Conservation (phyloP, 2,797 vertebrate genomes). For the Oryzias sinensis region DNA sequence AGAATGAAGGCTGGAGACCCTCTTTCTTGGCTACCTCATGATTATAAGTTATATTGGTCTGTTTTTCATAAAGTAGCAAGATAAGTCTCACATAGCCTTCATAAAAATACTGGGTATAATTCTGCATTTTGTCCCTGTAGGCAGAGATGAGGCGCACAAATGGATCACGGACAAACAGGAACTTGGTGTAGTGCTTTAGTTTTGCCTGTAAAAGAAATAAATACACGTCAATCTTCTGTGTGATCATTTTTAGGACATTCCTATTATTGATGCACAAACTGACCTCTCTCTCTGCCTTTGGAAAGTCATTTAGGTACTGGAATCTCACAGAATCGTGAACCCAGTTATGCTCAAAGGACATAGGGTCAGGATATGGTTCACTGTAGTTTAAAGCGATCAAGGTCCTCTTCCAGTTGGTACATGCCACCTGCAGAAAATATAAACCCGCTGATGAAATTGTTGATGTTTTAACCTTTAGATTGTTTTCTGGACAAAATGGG, state of each 20-base stretch:
- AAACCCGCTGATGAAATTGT: too few relatives aligned
- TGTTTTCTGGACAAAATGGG: too few relatives aligned
- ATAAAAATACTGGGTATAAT: slow-evolving; percentile 82
- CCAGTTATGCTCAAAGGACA: slow-evolving; percentile 66
- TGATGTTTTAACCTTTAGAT: too few relatives aligned
- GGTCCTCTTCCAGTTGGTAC: slow-evolving; percentile 90
- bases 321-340: slow-evolving; percentile 83
- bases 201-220: slow-evolving; percentile 56
- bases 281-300: slow-evolving; percentile 82
- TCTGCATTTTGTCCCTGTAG: slow-evolving; percentile 86
- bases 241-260: neutral
- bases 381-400: slow-evolving; percentile 87
- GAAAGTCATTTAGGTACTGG: slow-evolving; percentile 8
- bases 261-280: neutral
- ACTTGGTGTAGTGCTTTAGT: slow-evolving; percentile 91
- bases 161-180: slow-evolving; percentile 49
- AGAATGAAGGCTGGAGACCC: slow-evolving; percentile 81
- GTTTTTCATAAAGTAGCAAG: slow-evolving; percentile 79
- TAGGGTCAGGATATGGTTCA: slow-evolving; percentile 83
- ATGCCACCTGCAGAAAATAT: slow-evolving; percentile 76
- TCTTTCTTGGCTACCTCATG: slow-evolving; percentile 79
- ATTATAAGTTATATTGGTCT: slow-evolving; percentile 71
- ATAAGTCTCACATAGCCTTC: slow-evolving; percentile 77
- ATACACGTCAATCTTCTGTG: neutral
- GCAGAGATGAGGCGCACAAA: slow-evolving; percentile 91